phyloP scores from a whole-genome alignment of 2,888 invertebrate genomes.

The Panopea generosa region DNA sequence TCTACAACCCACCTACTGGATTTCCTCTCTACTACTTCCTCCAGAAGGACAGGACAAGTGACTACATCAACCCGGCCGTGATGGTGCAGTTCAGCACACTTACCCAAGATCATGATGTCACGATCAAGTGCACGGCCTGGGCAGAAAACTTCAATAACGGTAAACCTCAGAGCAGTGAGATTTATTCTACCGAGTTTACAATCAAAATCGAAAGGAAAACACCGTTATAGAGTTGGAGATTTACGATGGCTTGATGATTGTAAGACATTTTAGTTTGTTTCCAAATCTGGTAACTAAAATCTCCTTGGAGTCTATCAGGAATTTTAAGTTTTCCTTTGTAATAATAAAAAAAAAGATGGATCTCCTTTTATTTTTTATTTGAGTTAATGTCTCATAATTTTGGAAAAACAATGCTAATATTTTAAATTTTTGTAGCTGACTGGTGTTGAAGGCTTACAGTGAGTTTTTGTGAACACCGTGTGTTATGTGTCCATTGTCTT shows the following conservation, averaged over 20 bases:
- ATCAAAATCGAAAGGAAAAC: neutral
- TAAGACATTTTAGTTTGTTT: neutral
- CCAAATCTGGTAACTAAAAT: no score
- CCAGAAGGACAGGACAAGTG: constrained; percentile 13
- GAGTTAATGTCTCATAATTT: no score
- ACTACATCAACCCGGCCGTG: constrained; percentile 64
- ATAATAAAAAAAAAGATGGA: no score
- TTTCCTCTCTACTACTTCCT: constrained; percentile 65
- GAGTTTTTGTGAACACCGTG: no score
- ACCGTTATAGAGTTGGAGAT: neutral
- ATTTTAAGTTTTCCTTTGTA: no score
- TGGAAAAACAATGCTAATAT: no score
- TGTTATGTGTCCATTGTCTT: no score
- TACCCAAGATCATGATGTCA: constrained; percentile 38
- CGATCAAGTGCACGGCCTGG: constrained; percentile 69
- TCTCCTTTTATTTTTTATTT: no score
- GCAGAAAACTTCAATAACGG: constrained; percentile 64
- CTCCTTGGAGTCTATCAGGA: no score
- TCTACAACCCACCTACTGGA: constrained; percentile 59
- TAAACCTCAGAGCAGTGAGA: constrained; percentile 46
- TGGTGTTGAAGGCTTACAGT: no score
- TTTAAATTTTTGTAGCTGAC: no score
- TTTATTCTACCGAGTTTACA: constrained; percentile 62
- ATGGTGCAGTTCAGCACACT: constrained; percentile 70
- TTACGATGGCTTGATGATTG: neutral